phyloP scores from a whole-genome alignment of 2,797 vertebrate genomes.

The Macropodus opercularis region DNA sequence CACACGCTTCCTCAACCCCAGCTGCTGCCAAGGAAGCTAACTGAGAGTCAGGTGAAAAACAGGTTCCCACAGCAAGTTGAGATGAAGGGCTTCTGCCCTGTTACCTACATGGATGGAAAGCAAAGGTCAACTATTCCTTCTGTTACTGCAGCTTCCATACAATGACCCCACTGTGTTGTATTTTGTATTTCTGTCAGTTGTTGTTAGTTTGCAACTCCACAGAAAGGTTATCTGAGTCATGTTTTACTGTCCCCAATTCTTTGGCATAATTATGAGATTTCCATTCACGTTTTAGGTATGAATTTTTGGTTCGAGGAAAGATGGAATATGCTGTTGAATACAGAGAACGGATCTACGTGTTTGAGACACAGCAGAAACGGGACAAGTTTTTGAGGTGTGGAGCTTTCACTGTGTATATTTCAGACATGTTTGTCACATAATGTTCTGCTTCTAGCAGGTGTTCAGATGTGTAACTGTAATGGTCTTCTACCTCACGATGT shows the following conservation, averaged over 20 bases:
- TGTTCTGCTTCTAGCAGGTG: slow-evolving; percentile 2
- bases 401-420: slow-evolving; percentile 14
- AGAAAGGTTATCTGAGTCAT: background rate
- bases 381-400: slow-evolving; percentile 89
- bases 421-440: background rate
- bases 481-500: too few relatives aligned
- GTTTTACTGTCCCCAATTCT: background rate
- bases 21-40: slow-evolving; percentile 86
- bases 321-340: slow-evolving; percentile 88
- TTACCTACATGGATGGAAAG: slow-evolving; percentile 91
- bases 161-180: background rate
- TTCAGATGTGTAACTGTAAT: background rate
- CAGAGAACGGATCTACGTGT: slow-evolving; percentile 85
- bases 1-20: slow-evolving; percentile 81
- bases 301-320: slow-evolving; percentile 89
- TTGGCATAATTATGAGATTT: background rate
- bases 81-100: slow-evolving; percentile 93
- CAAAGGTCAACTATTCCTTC: slow-evolving; percentile 80
- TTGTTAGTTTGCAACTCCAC: background rate
- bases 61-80: slow-evolving; percentile 87
- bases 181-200: background rate
- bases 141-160: background rate
- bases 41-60: slow-evolving; percentile 82
- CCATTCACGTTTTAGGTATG: slow-evolving; percentile 81
- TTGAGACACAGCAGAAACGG: slow-evolving; percentile 88